A percentile compares a stretch with the other conserved stretches of the same genome.
Conservation (phyloP, 2,888 invertebrate species). For the Ormia ochracea region DNA sequence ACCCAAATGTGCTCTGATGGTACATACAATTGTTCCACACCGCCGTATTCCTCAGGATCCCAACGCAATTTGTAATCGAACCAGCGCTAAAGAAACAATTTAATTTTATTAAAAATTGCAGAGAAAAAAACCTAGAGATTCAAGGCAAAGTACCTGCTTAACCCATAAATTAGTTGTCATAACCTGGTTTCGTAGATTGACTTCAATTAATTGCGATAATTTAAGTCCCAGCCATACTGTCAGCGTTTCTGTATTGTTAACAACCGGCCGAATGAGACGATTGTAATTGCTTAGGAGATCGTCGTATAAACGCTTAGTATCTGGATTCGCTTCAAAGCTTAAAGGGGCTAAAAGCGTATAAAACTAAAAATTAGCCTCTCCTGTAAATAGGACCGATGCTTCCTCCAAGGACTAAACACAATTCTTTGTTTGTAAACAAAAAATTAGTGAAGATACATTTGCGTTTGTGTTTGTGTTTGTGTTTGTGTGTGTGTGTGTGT, state of each 20-base stretch:
- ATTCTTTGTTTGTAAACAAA: conserved; percentile 35
- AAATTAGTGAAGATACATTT: background rate
- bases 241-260: conserved; percentile 93
- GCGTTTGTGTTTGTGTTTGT: background rate
- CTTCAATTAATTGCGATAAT: conserved; percentile 92
- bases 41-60: conserved; percentile 94
- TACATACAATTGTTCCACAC: conserved; percentile 92
- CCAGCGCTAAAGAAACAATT: conserved; percentile 85
- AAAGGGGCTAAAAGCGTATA: conserved; percentile 72
- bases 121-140: background rate
- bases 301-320: conserved; percentile 96
- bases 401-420: conserved; percentile 10
- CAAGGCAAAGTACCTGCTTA: conserved; percentile 91
- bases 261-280: conserved; percentile 93
- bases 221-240: conserved; percentile 94
- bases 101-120: background rate
- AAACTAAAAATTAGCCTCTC: too few species aligned
- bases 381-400: conserved; percentile 1
- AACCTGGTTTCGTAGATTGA: conserved; percentile 93
- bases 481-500: background rate
- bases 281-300: conserved; percentile 97
- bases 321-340: conserved; percentile 88
- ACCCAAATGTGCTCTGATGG: conserved; percentile 98
- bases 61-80: conserved; percentile 91
- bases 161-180: conserved; percentile 97